Percentiles rank a stretch among this genome's conserved stretches.
Evolutionary conservation across 2,113 vertebrate species (phyloP).

Genomic region (Rhabdomys dilectus): DNA sequence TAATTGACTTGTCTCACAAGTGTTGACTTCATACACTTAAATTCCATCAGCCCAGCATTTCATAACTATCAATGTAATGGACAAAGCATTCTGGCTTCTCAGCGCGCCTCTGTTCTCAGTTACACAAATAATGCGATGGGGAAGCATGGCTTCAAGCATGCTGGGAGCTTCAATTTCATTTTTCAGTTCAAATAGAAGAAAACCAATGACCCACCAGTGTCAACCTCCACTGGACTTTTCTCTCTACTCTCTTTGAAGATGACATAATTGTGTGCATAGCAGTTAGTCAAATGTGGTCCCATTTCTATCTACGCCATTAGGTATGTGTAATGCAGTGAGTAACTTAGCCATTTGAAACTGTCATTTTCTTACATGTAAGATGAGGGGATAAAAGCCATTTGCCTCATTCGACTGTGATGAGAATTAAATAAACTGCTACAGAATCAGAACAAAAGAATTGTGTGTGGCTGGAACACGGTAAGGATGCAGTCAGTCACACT

Average conservation of each 20-base stretch:
- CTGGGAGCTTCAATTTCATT: not conserved
- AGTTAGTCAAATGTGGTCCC: not conserved
- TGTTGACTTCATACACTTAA: not conserved
- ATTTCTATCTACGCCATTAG: not conserved
- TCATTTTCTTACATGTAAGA: not conserved
- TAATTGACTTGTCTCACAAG: slow-evolving; percentile 54
- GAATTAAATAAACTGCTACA: not conserved
- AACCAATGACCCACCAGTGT: not conserved
- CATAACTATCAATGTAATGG: not conserved
- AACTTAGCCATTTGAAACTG: not conserved
- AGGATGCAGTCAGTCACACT: not conserved
- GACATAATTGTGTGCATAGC: not conserved
- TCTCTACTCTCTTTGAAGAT: not conserved
- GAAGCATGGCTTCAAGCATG: not conserved
- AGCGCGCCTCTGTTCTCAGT: not conserved
- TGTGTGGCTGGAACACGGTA: not conserved
- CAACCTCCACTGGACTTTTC: slow-evolving; percentile 2
- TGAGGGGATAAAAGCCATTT: not conserved
- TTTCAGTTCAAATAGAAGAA: slow-evolving; percentile 8
- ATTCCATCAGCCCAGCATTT: not conserved
- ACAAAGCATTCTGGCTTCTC: not conserved
- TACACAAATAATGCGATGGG: not conserved
- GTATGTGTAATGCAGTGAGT: not conserved
- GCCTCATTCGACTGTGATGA: not conserved
- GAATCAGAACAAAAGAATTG: not conserved